A percentile compares a stretch with the other conserved stretches of the same genome.
These are phyloP conservation scores for Fukomys damarensis DNA, from an alignment of 2,113 vertebrate species.

Conservation along the genomic window DNA sequence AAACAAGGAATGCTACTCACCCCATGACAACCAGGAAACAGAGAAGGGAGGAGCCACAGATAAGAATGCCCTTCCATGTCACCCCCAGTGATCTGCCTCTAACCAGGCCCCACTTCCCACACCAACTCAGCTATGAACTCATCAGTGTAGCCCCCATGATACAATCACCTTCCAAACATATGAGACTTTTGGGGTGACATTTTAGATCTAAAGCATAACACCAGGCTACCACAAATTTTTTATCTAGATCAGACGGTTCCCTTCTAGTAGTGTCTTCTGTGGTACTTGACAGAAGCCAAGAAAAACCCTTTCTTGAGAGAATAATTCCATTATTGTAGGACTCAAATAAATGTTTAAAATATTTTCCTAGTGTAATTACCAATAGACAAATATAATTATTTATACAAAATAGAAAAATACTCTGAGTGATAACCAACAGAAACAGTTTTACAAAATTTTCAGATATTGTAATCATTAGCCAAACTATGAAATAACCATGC, in stretches of 20 bases:
- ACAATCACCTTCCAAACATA: not conserved
- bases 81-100: not conserved
- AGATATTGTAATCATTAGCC: not conserved
- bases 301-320: not conserved
- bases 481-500: not conserved
- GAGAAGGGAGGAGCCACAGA: not conserved
- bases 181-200: not conserved
- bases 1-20: not conserved
- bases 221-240: not conserved
- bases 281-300: not conserved
- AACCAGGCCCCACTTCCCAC: not conserved
- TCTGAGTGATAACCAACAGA: not conserved
- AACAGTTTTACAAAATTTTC: not conserved
- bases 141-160: not conserved
- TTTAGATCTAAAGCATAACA: not conserved
- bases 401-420: not conserved
- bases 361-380: slow-evolving; percentile 1
- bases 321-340: not conserved
- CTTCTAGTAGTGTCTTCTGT: not conserved
- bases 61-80: not conserved
- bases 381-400: not conserved
- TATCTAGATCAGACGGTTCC: not conserved
- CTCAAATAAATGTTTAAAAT: not conserved
- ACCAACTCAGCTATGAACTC: not conserved
- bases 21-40: not conserved